Evolutionary conservation across 2,113 vertebrate species (phyloP).

Genomic region (Pterocles gutturalis): DNA sequence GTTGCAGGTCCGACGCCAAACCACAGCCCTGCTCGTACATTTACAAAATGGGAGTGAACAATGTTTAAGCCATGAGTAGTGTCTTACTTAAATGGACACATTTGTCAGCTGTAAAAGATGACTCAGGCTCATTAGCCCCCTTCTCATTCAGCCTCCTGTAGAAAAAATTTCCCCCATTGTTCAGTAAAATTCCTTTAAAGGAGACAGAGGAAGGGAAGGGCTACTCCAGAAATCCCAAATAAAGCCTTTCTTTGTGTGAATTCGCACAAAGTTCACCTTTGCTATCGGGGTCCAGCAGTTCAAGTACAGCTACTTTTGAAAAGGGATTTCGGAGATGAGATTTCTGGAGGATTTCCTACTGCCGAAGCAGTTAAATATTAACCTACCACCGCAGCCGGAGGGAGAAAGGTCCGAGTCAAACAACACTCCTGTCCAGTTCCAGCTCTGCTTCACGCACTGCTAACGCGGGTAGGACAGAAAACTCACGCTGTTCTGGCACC

Average conservation of each 20-base stretch:
- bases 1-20: not conserved
- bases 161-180: not conserved
- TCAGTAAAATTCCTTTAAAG: constrained; percentile 14
- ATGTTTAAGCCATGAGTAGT: constrained; percentile 22
- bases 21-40: constrained; percentile 1
- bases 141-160: not conserved
- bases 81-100: not conserved
- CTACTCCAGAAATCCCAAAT: not conserved
- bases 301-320: not conserved
- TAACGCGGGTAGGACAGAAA: not conserved
- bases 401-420: not conserved
- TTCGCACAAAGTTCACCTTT: not conserved
- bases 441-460: not conserved
- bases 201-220: not conserved
- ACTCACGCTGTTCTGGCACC: not conserved
- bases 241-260: not conserved
- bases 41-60: not conserved
- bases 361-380: not conserved
- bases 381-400: not conserved
- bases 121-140: constrained; percentile 21
- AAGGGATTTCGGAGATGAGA: not conserved
- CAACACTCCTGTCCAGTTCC: not conserved
- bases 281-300: not conserved
- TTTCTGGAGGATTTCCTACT: not conserved
- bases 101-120: constrained; percentile 3